Base-by-base conservation (phyloP, 2,888 invertebrate species). In the Himalopsyche anomala region DNA sequence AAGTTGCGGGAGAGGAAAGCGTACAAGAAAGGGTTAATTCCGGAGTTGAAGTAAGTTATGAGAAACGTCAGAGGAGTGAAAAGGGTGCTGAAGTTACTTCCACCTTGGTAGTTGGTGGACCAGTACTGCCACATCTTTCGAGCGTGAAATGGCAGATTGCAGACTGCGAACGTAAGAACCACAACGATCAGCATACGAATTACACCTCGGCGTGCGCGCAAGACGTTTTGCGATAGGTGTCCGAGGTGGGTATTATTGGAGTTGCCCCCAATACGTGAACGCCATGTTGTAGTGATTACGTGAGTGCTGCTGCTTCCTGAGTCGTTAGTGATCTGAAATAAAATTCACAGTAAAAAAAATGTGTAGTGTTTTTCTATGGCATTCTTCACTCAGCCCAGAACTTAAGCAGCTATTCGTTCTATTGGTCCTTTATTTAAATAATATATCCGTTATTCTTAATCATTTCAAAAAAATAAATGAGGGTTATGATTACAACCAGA, bases 181-280 rank as follows among this genome's bases (percentile, higher is more conserved):
- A 98, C 96, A 45, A 97, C 96, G 88, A 98, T 96, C 89, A 98
- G 94, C 95, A 98, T 96, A 88, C 97, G 95, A 89, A 98, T 97
- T 81, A 98, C 98, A 81, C 97, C 96, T 54, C 97, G 94, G 36
- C 98, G 94, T 40, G 97, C 97, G 83, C 95, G 94, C 87, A 98
- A 91, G 15, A 96, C 96, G 91, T 96, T 96, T 89, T 95, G 95
- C 82, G 96, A 96, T 81, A 96, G 94, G 89, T 95, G 95, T 54
- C 95, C 95, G 90, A 95, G 93, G 90, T 95, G 95, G 11, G 83
- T 83, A 87, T 94, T 92, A 89, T 92, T 92, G 86, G 94, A 92
- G 12, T 92, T 89, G 88, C 89, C 89, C 84, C 92, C 51, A 5
- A 51, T 92, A n/a, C 92, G 91, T 42, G 90, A 91, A 40, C 92